Evolutionary conservation across 1,140 invertebrate genomes (phyloP), one percentile per base, ranked within the genome.

Genomic region (Eupristina koningsbergeri): DNA sequence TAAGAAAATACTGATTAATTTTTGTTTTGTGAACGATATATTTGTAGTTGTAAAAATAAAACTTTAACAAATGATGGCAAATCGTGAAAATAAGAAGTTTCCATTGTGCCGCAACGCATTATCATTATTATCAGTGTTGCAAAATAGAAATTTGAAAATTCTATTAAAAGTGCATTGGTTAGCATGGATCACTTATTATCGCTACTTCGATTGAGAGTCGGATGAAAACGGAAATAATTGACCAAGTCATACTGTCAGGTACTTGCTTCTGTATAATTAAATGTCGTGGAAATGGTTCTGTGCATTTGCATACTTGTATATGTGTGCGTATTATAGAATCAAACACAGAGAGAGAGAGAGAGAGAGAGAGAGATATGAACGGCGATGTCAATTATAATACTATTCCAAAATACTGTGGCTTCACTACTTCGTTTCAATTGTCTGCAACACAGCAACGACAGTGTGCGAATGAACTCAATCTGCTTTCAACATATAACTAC

Each of bases 221-320:
- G 89, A 86, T 86, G 86, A 86, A 90, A 88, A 88, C 85, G 89
- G 87, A 89, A 90, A 89, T 89, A 90, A 91, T 90, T 90, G 88
- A 86, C 87, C 86, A 80, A 85, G 86, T 87, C 53, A 58, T 39
- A 7, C 50, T 26, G 58, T 50, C 45, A n/a, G 11, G 8, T n/a
- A 81, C 87, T 83, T 86, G 88, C 86, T 88, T 84, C 64, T 63
- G 79, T 82, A 82, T 87, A 87, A 90, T 89, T 89, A 86, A 87
- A 71, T 71, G 41, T 36, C 45, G 29, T 3, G 45, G 63, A 69
- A 63, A 78, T 64, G 34, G 19, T 58, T 13, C 22, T 26, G 3
- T 26, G 13, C 26, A 58, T 22, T 58, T 58, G 53, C 13, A 36
- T 63, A 71, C 22, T n/a, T 53, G 3, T 17, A 74, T 47, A 15